Base-by-base conservation (phyloP, 2,888 invertebrate genomes). In the Girardia tigrina region DNA sequence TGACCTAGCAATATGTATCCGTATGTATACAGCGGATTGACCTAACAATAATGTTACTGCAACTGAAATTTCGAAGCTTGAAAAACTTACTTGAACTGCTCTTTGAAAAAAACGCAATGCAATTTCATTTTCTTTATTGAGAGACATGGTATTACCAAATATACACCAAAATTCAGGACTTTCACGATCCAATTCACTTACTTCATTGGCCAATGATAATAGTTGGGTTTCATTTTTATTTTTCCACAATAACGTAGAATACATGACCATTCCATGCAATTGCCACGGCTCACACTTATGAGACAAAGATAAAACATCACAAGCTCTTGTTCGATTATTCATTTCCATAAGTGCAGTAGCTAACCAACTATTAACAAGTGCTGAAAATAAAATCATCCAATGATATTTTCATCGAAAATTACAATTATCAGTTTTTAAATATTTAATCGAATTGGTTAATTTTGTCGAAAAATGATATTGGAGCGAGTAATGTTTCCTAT, bases 21-120 rank as follows among this genome's bases (percentile, higher is more conserved):
- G 16, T 36, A 36, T 12, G 16, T 12, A 16, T 36, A 36, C 16
- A 16, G 8, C 16, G 36, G 36, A 12, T 94, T 90, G 36, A 97
- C 89, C 87, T 88, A 82, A 14, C 12, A 70, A 70, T 70, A n/a
- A 12, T 12, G 42, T n/a, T n/a, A n/a, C 12, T 2, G 82, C 78
- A 70, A 4, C 20, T 16, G 29, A 23, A n/a, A 6, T 12, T 26
- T 26, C 8, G 6, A 6, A 27, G 12, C 70, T 26, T n/a, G 12
- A 70, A 70, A 70, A 70, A 27, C 36, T 8, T 36, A 36, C 36
- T 16, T 36, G 36, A 36, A 36, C 16, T 12, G 36, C 36, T 36
- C 36, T 8, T 16, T 12, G 8, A 36, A 36, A 16, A 16, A 36
- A 36, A 8, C 36, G 36, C 16, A 36, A 36, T 12, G 36, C 36